Percentiles rank a stretch among this genome's conserved stretches.
These are phyloP conservation scores for Cybosia mesomella DNA, from an alignment of 2,888 invertebrate species.

Conservation along the genomic window DNA sequence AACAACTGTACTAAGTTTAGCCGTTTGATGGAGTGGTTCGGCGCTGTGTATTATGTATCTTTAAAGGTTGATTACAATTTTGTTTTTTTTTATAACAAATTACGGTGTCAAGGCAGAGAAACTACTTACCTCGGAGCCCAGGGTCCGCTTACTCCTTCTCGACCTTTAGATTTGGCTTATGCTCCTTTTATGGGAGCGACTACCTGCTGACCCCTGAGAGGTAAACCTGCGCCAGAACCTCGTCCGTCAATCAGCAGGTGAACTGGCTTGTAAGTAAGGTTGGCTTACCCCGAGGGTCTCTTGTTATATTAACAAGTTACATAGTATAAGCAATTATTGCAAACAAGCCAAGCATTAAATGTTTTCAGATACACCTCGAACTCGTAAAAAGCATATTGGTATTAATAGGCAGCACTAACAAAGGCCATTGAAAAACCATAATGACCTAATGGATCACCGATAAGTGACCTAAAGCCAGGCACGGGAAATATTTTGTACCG, in stretches of 20 bases:
- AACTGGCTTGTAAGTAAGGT: no score
- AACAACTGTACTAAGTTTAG: constrained; percentile 16
- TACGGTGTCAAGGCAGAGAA: background rate
- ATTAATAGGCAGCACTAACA: constrained; percentile 22
- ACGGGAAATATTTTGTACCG: constrained; percentile 39
- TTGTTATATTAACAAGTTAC: background rate
- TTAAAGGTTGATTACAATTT: background rate
- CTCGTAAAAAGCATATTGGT: background rate
- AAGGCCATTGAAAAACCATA: constrained; percentile 38
- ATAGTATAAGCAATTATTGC: background rate
- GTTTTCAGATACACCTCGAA: background rate
- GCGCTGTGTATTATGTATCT: background rate
- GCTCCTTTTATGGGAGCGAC: no score
- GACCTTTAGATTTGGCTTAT: no score
- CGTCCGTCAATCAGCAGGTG: background rate
- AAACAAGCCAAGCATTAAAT: background rate
- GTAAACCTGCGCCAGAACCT: background rate
- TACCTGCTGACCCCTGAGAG: background rate
- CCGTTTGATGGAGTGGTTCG: background rate
- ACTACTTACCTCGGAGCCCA: no score
- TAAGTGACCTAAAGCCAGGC: constrained; percentile 39
- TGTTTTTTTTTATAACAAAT: background rate
- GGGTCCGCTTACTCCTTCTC: no score
- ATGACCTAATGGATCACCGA: constrained; percentile 45
- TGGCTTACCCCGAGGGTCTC: no score